phyloP scores from a whole-genome alignment of 2,888 invertebrate genomes.

The Pyrocoelia pectoralis region DNA sequence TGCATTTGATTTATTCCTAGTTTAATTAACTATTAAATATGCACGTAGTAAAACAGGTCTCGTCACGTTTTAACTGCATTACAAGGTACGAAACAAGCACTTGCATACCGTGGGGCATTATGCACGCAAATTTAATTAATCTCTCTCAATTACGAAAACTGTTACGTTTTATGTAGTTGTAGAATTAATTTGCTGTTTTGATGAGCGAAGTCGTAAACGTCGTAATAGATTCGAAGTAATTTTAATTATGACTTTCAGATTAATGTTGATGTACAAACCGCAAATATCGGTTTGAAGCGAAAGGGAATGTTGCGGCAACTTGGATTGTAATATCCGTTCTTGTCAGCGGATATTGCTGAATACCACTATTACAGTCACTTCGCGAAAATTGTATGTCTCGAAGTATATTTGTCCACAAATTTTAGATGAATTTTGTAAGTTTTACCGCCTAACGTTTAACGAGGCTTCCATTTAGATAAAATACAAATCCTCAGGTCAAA shows the following conservation, averaged over 20 bases:
- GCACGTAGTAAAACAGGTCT: constrained; percentile 15
- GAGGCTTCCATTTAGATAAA: no score
- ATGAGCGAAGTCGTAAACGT: not conserved
- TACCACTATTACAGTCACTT: not conserved
- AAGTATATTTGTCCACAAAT: not conserved
- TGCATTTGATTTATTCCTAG: constrained; percentile 26
- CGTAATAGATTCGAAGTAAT: not conserved
- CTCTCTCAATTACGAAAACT: no score
- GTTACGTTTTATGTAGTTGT: not conserved
- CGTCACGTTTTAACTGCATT: constrained; percentile 27
- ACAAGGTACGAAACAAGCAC: constrained; percentile 14
- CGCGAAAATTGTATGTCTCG: no score
- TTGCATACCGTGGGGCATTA: constrained; percentile 5
- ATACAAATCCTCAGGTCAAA: no score
- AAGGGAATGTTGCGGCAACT: constrained; percentile 7
- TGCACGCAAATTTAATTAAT: constrained; percentile 15
- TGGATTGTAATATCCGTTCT: constrained; percentile 31
- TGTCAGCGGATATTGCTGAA: constrained; percentile 27
- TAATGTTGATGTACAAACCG: constrained; percentile 22
- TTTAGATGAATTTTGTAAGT: not conserved
- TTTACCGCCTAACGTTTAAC: no score
- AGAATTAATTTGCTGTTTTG: not conserved
- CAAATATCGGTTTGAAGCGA: constrained; percentile 22
- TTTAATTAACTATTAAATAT: constrained; percentile 27
- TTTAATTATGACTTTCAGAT: constrained; percentile 18